A percentile compares a stretch with the other conserved stretches of the same genome.
phyloP scores from a whole-genome alignment of 2,888 invertebrate genomes.

The Mylabris sibirica region DNA sequence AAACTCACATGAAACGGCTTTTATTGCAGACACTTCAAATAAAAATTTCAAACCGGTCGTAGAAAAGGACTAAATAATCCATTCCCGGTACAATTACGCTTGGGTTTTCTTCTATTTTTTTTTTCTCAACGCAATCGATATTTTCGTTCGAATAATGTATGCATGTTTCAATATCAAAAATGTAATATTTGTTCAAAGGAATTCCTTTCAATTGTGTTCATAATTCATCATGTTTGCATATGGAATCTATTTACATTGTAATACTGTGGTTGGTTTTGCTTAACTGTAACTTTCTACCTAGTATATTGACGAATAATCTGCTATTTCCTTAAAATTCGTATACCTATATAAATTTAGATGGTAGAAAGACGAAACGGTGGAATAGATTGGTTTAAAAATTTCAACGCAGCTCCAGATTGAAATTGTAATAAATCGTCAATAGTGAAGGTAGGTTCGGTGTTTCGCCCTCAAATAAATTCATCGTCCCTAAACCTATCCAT shows the following conservation, averaged over 20 bases:
- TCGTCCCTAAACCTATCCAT: constrained; percentile 42
- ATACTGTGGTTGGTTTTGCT: constrained; percentile 19
- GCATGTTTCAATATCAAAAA: neutral
- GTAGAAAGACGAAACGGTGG: neutral
- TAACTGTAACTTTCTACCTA: constrained; percentile 13
- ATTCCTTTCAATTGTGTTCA: constrained; percentile 32
- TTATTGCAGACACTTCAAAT: too few relatives aligned
- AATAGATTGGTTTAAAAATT: neutral
- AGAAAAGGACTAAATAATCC: too few relatives aligned
- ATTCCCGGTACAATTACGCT: too few relatives aligned
- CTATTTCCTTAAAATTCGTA: neutral
- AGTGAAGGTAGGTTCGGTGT: constrained; percentile 22
- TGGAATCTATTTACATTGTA: constrained; percentile 27
- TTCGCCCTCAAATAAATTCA: constrained; percentile 47
- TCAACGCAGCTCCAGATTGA: neutral
- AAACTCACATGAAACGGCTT: too few relatives aligned
- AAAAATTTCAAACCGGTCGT: too few relatives aligned
- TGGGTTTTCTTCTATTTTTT: too few relatives aligned
- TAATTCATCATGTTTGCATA: constrained; percentile 32
- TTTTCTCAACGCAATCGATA: too few relatives aligned
- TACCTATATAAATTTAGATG: too few relatives aligned
- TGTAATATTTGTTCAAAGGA: constrained; percentile 22
- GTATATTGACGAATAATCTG: neutral
- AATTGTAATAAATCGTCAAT: constrained; percentile 27
- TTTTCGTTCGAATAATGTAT: too few relatives aligned